Evolutionary conservation across 2,888 invertebrate genomes (phyloP), one percentile per base, ranked within the genome.

Genomic region (Danaus chrysippus): DNA sequence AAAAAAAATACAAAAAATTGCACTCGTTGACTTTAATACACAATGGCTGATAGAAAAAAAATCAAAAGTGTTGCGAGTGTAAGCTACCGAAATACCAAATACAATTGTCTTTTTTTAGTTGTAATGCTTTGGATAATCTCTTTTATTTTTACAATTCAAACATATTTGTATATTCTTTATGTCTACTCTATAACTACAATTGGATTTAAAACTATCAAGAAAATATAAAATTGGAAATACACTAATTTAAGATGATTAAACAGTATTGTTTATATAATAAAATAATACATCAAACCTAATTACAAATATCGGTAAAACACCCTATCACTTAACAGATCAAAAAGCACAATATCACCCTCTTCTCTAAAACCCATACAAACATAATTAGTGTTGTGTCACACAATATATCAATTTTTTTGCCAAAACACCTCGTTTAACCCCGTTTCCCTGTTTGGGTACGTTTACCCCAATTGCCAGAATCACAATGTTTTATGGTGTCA

Each of bases 381-480:
- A 86, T 87, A 89, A 91, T 91, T 90, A 90, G 88, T 84, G 80
- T 83, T 81, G 82, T 83, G 73, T 73, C 74, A 76, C 75, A 81
- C 81, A 79, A 84, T 83, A 81, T 78, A 81, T 83, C 79, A 83
- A 72, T 74, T 72, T 84, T 90, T 87, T 86, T 86, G 86, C 87
- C 87, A 88, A 90, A 90, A 91, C 88, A 91, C 75, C 81, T 75
- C 79, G 73, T 78, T 89, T 87, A 83, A 87, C 88, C 87, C 86
- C 72, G 73, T 80, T 86, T 85, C 80, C 80, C 77, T 73, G 75
- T 72, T 76, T 71, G 76, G 71, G 70, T 76, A 72, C 81, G 86
- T 86, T 87, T 83, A 73, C 75, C 71, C 67, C 83, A 81, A 84
- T 87, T 81, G 79, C 75, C 79, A 69, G 72, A 79, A 82, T 81